Percentiles rank a stretch among this genome's conserved stretches.
These are phyloP conservation scores for Phainopepla nitens DNA, from an alignment of 2,113 vertebrate species.

Conservation along the genomic window DNA sequence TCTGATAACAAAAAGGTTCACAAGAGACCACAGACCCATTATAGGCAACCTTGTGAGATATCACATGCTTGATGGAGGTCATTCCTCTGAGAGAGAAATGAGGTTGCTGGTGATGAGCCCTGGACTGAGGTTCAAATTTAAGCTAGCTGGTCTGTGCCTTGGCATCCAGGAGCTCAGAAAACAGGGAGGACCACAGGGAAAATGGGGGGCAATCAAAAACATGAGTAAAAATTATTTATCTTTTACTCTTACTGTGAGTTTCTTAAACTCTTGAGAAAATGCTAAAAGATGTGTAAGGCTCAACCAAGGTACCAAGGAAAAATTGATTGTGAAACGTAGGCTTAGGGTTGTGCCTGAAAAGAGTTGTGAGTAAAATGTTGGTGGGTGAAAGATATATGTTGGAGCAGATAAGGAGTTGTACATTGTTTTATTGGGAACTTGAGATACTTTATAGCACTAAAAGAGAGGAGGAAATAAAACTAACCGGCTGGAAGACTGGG, in stretches of 20 bases:
- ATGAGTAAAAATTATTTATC: background rate
- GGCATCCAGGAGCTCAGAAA: background rate
- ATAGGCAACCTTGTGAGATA: background rate
- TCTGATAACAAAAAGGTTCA: background rate
- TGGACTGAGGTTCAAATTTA: background rate
- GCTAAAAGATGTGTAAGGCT: background rate
- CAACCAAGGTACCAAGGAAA: background rate
- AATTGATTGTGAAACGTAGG: background rate
- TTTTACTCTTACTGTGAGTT: background rate
- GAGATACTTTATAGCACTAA: background rate
- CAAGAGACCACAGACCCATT: background rate
- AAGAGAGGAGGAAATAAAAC: background rate
- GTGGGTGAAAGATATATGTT: background rate
- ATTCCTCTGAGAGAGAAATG: background rate
- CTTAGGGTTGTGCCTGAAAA: background rate
- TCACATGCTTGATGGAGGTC: background rate
- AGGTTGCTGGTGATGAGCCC: background rate
- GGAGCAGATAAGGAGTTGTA: background rate
- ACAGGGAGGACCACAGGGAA: background rate
- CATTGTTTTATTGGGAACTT: background rate
- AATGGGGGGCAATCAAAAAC: background rate
- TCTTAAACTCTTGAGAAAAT: background rate
- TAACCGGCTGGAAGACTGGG: rapidly evolving
- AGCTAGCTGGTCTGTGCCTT: background rate
- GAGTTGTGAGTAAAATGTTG: background rate